A percentile compares a stretch with the other conserved stretches of the same genome.
phyloP scores from a whole-genome alignment of 2,888 invertebrate species.

The Melikaiella ostensackeni region DNA sequence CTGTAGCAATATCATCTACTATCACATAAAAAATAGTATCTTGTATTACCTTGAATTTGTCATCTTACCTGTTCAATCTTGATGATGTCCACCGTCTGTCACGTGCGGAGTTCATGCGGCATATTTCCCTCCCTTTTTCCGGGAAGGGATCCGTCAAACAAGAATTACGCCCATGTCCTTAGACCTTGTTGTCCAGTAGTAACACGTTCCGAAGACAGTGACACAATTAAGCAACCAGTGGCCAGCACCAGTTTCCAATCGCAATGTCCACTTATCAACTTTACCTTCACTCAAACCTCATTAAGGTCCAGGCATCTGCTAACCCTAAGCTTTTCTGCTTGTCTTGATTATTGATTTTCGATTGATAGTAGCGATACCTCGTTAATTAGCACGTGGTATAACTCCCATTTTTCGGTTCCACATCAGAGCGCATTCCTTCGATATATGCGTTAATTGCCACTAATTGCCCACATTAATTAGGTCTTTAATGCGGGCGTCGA shows the following conservation, averaged over 20 bases:
- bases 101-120: constrained; percentile 40
- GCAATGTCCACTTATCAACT: neutral
- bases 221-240: neutral
- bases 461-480: constrained; percentile 67
- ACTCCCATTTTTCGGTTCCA: constrained; percentile 32
- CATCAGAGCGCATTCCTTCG: neutral
- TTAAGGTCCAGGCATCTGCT: neutral
- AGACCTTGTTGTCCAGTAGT: neutral
- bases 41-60: neutral
- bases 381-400: neutral
- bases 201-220: neutral
- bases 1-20: neutral
- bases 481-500: constrained; percentile 56
- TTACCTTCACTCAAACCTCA: neutral
- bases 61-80: constrained; percentile 25
- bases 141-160: neutral
- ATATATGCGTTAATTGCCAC: constrained; percentile 64
- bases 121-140: constrained; percentile 12
- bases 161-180: neutral
- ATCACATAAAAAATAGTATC: neutral
- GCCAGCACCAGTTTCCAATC: neutral
- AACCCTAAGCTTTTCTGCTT: neutral
- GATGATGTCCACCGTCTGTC: constrained; percentile 42
- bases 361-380: neutral
- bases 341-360: constrained; percentile 4